Evolutionary conservation across 2,113 vertebrate species (phyloP).

Genomic region (Xenopus borealis): DNA sequence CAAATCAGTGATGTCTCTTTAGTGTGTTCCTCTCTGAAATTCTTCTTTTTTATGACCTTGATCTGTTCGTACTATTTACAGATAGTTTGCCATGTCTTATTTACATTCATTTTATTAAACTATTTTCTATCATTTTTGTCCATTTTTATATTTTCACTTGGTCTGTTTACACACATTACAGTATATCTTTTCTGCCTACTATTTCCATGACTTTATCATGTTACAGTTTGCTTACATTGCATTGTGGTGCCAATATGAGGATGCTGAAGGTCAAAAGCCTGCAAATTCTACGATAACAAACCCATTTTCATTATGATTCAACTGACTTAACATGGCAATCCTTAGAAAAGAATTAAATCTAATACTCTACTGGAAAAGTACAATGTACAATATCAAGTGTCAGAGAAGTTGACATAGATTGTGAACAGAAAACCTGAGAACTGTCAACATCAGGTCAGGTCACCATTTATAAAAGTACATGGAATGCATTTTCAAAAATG

Average conservation of each 20-base stretch:
- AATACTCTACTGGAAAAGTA: not conserved
- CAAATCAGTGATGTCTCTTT: too few relatives aligned
- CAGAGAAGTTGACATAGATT: constrained; percentile 17
- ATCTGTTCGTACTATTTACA: too few relatives aligned
- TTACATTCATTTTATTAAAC: not conserved
- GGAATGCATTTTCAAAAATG: constrained; percentile 20
- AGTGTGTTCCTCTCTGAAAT: too few relatives aligned
- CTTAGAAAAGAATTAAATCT: constrained; percentile 19
- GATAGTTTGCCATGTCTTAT: too few relatives aligned
- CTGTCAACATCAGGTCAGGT: constrained; percentile 37
- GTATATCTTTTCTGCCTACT: not conserved
- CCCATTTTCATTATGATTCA: constrained; percentile 16
- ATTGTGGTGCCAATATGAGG: constrained; percentile 6
- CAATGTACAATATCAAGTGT: constrained; percentile 10
- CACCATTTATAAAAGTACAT: constrained; percentile 3
- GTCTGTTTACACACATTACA: not conserved
- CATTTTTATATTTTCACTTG: too few relatives aligned
- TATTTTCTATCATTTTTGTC: not conserved
- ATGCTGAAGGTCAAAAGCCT: constrained; percentile 2
- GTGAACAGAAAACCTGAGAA: constrained; percentile 23
- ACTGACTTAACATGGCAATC: constrained; percentile 24
- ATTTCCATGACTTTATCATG: constrained; percentile 7
- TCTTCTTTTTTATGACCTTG: too few relatives aligned
- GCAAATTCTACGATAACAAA: not conserved
- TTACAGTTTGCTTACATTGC: not conserved